Percentiles rank a stretch among this genome's conserved stretches.
phyloP scores from a whole-genome alignment of 2,113 vertebrate genomes.

The Campylomormyrus tamandua region DNA sequence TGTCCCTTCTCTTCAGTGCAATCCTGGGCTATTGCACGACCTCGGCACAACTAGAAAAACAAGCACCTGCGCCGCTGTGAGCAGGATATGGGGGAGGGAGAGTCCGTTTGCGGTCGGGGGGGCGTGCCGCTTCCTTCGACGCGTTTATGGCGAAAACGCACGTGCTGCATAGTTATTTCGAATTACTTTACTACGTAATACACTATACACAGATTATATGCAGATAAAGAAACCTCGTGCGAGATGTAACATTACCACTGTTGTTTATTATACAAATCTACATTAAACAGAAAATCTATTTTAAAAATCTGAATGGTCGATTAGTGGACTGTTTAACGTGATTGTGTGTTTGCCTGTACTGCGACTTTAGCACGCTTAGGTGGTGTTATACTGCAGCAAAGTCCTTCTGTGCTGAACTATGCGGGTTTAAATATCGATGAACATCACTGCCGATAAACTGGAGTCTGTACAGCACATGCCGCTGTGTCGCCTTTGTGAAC shows the following conservation, averaged over 20 bases:
- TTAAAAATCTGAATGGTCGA: constrained; percentile 46
- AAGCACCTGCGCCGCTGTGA: neutral
- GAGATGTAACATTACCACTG: constrained; percentile 42
- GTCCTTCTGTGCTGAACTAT: constrained; percentile 47
- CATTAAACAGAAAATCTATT: constrained; percentile 25
- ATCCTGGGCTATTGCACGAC: neutral
- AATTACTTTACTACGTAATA: constrained; percentile 11
- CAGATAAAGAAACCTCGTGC: neutral
- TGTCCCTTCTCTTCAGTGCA: neutral
- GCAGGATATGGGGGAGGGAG: neutral
- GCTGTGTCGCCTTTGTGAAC: neutral
- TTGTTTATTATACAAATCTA: constrained; percentile 19
- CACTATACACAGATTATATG: neutral
- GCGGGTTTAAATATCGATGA: constrained; percentile 31
- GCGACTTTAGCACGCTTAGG: constrained; percentile 54
- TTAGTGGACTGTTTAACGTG: constrained; percentile 51
- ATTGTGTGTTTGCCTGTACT: constrained; percentile 42
- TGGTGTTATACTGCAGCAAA: constrained; percentile 48
- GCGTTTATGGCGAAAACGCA: neutral
- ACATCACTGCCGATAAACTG: constrained; percentile 52
- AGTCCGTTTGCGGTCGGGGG: neutral
- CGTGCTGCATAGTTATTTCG: neutral
- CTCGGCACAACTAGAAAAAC: neutral
- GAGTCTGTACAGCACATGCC: constrained; percentile 50
- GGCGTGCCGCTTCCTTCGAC: neutral